phyloP scores from a whole-genome alignment of 2,113 vertebrate species.

The Loxodonta africana region DNA sequence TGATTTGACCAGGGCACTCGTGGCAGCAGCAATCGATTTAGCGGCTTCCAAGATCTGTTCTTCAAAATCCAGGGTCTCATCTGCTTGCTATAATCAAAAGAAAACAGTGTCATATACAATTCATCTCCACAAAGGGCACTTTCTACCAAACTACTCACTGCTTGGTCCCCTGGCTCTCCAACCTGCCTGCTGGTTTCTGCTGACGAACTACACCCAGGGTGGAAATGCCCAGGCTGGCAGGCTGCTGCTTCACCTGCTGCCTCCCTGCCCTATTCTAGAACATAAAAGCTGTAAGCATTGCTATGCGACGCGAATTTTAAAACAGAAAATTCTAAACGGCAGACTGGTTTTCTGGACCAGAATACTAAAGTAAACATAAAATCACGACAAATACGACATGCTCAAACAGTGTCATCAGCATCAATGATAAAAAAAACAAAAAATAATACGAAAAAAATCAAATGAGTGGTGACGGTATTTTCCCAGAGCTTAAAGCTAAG shows the following conservation, averaged over 20 bases:
- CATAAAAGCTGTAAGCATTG: not conserved
- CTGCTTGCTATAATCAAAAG: slow-evolving; percentile 95
- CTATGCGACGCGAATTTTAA: not conserved
- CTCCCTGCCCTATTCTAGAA: not conserved
- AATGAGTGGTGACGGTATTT: not conserved
- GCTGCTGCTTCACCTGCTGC: not conserved
- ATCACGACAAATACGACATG: not conserved
- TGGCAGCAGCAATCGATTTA: slow-evolving; percentile 98
- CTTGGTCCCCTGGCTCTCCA: not conserved
- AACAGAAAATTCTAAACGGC: slow-evolving; percentile 27
- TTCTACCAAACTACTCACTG: slow-evolving; percentile 60
- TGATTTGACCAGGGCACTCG: slow-evolving; percentile 98
- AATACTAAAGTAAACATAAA: not conserved
- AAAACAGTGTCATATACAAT: slow-evolving; percentile 76
- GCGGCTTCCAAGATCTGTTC: slow-evolving; percentile 99
- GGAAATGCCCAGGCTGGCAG: not conserved
- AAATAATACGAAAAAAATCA: not conserved
- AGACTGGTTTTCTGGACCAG: slow-evolving; percentile 6
- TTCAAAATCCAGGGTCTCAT: slow-evolving; percentile 98
- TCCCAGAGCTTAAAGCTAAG: not conserved
- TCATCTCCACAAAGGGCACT: not conserved
- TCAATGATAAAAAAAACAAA: not conserved
- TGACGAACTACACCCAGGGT: not conserved
- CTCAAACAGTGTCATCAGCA: not conserved
- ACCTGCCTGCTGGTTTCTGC: not conserved